Percentiles rank a stretch among this genome's conserved stretches.
phyloP scores from a whole-genome alignment of 2,888 invertebrate genomes.

The Ferdinandea cuprea region DNA sequence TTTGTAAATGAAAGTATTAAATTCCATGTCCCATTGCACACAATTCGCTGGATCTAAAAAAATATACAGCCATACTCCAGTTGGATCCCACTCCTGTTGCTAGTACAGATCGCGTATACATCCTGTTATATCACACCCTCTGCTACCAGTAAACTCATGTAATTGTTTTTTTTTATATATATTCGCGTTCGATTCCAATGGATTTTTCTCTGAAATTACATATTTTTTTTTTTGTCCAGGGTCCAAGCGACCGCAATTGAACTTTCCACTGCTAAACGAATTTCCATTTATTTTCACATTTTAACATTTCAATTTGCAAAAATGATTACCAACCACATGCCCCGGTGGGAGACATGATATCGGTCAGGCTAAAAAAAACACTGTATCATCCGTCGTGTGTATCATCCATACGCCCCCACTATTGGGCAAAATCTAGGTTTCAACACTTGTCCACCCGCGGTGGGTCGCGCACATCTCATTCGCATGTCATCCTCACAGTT shows the following conservation, averaged over 20 bases:
- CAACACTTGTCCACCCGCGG: slow-evolving; percentile 67
- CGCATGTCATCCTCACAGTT: slow-evolving; percentile 18
- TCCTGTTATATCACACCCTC: slow-evolving; percentile 53
- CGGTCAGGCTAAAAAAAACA: slow-evolving; percentile 25
- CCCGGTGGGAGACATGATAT: slow-evolving; percentile 54
- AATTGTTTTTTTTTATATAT: slow-evolving; percentile 61
- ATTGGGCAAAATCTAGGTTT: slow-evolving; percentile 38
- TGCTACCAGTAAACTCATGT: slow-evolving; percentile 37
- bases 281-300: slow-evolving; percentile 72
- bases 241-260: slow-evolving; percentile 62
- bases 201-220: slow-evolving; percentile 24
- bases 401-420: not conserved
- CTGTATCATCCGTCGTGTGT: not conserved
- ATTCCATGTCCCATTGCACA: slow-evolving; percentile 41
- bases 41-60: slow-evolving; percentile 27
- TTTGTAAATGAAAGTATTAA: slow-evolving; percentile 22
- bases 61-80: not conserved
- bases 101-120: slow-evolving; percentile 28
- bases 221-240: slow-evolving; percentile 23
- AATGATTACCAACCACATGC: slow-evolving; percentile 63
- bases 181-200: not conserved
- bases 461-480: not conserved
- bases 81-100: slow-evolving; percentile 15
- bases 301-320: slow-evolving; percentile 73
- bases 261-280: slow-evolving; percentile 63